Percentiles rank a stretch among this genome's conserved stretches.
phyloP scores from a whole-genome alignment of 2,888 invertebrate genomes.

The Masnerella sp. region DNA sequence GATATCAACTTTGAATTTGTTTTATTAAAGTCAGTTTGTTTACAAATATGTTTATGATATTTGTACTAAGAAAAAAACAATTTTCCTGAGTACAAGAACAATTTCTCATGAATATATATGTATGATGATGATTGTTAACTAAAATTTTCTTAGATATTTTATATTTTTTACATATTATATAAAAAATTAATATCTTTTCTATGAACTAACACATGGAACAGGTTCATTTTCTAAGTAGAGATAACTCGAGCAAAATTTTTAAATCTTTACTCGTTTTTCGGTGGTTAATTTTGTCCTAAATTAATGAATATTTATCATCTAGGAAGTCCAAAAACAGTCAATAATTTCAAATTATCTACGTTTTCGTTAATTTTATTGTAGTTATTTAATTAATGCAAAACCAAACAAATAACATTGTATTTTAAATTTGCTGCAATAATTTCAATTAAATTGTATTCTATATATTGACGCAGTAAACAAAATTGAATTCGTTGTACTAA shows the following conservation, averaged over 20 bases:
- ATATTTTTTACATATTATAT: slow-evolving; percentile 23
- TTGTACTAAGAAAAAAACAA: slow-evolving; percentile 30
- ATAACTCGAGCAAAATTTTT: slow-evolving; percentile 33
- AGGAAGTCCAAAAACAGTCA: slow-evolving; percentile 37
- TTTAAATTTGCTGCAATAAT: no score
- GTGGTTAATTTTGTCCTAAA: slow-evolving; percentile 15
- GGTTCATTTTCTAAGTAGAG: slow-evolving; percentile 37
- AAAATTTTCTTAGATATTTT: slow-evolving; percentile 16
- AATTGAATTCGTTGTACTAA: no score
- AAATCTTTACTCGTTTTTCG: slow-evolving; percentile 17
- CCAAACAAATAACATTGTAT: no score
- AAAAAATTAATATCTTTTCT: slow-evolving; percentile 31
- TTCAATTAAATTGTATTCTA: no score
- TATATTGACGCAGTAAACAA: no score
- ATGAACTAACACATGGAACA: slow-evolving; percentile 43
- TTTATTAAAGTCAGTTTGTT: slow-evolving; percentile 5
- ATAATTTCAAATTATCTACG: slow-evolving; percentile 24
- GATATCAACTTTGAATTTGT: slow-evolving; percentile 38
- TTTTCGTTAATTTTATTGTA: neutral
- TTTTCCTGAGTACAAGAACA: slow-evolving; percentile 30
- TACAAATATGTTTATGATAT: slow-evolving; percentile 13
- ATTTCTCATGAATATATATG: slow-evolving; percentile 15
- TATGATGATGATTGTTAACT: slow-evolving; percentile 10
- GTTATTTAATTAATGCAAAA: no score
- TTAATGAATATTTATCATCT: slow-evolving; percentile 10